Evolutionary conservation across 1,140 invertebrate species (phyloP).

Genomic region (Camponotus pennsylvanicus): DNA sequence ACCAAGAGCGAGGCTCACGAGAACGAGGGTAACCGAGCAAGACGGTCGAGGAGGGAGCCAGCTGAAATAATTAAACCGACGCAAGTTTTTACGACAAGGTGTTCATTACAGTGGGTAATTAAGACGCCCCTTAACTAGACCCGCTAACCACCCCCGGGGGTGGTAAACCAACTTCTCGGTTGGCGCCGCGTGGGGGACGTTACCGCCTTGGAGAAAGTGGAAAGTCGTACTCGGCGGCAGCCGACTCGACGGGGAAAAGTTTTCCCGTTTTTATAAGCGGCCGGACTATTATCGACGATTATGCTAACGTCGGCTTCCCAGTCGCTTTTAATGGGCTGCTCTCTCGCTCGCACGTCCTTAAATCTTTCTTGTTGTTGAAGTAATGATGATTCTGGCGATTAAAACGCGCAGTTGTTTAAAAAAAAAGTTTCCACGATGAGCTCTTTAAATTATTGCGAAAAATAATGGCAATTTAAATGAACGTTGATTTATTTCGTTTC

Average conservation of each 20-base stretch:
- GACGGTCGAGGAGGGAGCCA: conserved; percentile 55
- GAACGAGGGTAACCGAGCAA: conserved; percentile 72
- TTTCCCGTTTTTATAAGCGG: conserved; percentile 82
- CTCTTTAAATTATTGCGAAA: not conserved
- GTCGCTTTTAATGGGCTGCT: conserved; percentile 58
- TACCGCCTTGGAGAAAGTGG: conserved; percentile 67
- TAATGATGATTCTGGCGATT: conserved; percentile 7
- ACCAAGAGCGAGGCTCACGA: conserved; percentile 53
- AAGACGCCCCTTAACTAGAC: conserved; percentile 86
- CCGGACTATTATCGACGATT: conserved; percentile 83
- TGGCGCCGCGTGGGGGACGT: conserved; percentile 60
- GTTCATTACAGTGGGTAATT: conserved; percentile 87
- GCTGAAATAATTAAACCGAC: conserved; percentile 86
- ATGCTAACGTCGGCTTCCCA: conserved; percentile 72
- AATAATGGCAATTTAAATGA: not conserved
- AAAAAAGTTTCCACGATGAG: conserved; percentile 4
- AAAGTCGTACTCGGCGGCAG: conserved; percentile 32
- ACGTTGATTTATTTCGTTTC: not conserved
- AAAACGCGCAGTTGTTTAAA: conserved; percentile 2
- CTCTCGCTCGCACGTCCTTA: conserved; percentile 44
- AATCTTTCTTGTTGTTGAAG: conserved; percentile 20
- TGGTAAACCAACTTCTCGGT: conserved; percentile 86
- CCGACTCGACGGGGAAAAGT: conserved; percentile 54
- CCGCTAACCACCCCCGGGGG: conserved; percentile 84
- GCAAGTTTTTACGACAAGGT: conserved; percentile 87